phyloP scores from a whole-genome alignment of 2,797 vertebrate genomes.

The Sebastes trivittatus region DNA sequence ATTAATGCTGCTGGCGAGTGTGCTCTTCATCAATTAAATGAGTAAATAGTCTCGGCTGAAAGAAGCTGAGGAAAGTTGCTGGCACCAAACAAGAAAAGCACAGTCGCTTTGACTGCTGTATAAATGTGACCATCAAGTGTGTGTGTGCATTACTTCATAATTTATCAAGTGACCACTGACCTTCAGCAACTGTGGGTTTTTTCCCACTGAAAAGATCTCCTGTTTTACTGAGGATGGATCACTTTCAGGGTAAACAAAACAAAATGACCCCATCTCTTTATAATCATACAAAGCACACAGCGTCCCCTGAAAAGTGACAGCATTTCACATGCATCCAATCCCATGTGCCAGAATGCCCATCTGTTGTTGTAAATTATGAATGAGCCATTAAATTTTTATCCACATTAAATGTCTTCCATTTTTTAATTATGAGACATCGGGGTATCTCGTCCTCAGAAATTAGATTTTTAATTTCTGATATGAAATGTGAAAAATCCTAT shows the following conservation, averaged over 20 bases:
- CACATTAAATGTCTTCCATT: slow-evolving; percentile 86
- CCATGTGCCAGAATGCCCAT: slow-evolving; percentile 80
- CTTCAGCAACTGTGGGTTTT: slow-evolving; percentile 21
- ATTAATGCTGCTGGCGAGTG: slow-evolving; percentile 41
- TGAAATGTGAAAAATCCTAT: slow-evolving; percentile 28
- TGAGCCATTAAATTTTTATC: slow-evolving; percentile 87
- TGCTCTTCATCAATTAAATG: slow-evolving; percentile 39
- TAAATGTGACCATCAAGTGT: not conserved
- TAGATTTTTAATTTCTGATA: slow-evolving; percentile 62
- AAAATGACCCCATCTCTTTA: slow-evolving; percentile 58
- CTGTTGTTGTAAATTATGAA: slow-evolving; percentile 91
- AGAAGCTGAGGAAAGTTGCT: not conserved
- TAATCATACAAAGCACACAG: slow-evolving; percentile 70
- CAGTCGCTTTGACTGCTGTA: not conserved
- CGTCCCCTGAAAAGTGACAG: slow-evolving; percentile 52
- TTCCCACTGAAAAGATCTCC: not conserved
- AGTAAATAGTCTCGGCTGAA: slow-evolving; percentile 38
- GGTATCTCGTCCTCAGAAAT: slow-evolving; percentile 71
- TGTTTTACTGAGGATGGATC: slow-evolving; percentile 15
- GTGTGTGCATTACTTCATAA: not conserved
- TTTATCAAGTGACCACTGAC: slow-evolving; percentile 13
- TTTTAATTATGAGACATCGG: slow-evolving; percentile 86
- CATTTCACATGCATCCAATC: slow-evolving; percentile 58
- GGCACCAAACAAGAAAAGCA: not conserved
- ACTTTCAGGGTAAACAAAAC: slow-evolving; percentile 59